A percentile compares a stretch with the other conserved stretches of the same genome.
phyloP scores from a whole-genome alignment of 2,888 invertebrate species.

The Microplitis deprimator region DNA sequence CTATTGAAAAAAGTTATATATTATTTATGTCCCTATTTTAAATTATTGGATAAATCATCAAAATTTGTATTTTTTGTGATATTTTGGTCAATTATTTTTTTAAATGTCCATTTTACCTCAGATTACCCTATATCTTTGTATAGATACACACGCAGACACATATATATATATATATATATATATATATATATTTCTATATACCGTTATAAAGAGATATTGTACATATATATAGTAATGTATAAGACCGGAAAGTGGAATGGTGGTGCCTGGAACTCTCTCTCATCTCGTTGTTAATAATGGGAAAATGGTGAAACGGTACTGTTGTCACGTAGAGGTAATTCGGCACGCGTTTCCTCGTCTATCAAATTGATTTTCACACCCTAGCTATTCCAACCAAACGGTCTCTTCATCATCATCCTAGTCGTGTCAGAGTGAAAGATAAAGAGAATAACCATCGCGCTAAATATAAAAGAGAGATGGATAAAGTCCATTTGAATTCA shows the following conservation, averaged over 20 bases:
- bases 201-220: conserved; percentile 54
- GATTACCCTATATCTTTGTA: too few relatives aligned
- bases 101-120: too few relatives aligned
- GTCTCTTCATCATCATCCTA: conserved; percentile 1
- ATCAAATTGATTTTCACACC: conserved; percentile 69
- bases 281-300: conserved; percentile 68
- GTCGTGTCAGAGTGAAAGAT: not conserved
- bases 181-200: conserved; percentile 44
- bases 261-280: conserved; percentile 38
- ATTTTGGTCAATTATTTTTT: too few relatives aligned
- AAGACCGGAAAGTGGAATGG: conserved; percentile 50
- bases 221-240: conserved; percentile 11
- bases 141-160: too few relatives aligned
- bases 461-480: not conserved
- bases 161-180: not conserved
- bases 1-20: too few relatives aligned
- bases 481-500: conserved; percentile 9
- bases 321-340: conserved; percentile 72
- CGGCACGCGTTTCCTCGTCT: conserved; percentile 68
- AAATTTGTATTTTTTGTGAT: too few relatives aligned
- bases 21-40: too few relatives aligned
- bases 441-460: not conserved
- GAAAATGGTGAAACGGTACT: conserved; percentile 69
- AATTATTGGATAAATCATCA: too few relatives aligned
- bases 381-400: conserved; percentile 44